phyloP scores from a whole-genome alignment of 2,888 invertebrate species.

The Geotrupes spiniger region DNA sequence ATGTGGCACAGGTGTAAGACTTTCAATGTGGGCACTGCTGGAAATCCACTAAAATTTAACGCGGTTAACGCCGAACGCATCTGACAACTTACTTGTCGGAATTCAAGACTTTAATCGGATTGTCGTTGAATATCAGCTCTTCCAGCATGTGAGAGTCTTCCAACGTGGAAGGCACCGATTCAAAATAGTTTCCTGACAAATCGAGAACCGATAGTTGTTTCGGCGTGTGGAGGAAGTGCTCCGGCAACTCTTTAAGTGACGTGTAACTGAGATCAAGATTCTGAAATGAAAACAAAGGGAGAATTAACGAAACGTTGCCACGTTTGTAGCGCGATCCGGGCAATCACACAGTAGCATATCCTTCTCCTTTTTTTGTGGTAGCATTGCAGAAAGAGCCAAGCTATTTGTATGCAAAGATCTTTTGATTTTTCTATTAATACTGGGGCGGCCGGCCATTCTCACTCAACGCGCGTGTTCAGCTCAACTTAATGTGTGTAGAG shows the following conservation, averaged over 20 bases:
- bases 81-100: slow-evolving; percentile 45
- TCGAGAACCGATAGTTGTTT: slow-evolving; percentile 63
- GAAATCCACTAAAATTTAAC: slow-evolving; percentile 57
- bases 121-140: slow-evolving; percentile 65
- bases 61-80: not conserved
- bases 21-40: slow-evolving; percentile 59
- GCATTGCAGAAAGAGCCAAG: too few species aligned
- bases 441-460: too few species aligned
- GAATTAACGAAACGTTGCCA: too few species aligned
- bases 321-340: too few species aligned
- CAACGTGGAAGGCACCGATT: slow-evolving; percentile 59
- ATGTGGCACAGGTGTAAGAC: slow-evolving; percentile 69
- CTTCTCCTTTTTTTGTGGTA: too few species aligned
- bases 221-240: slow-evolving; percentile 66
- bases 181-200: slow-evolving; percentile 64
- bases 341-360: too few species aligned
- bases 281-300: slow-evolving; percentile 44
- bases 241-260: slow-evolving; percentile 60
- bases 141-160: slow-evolving; percentile 59
- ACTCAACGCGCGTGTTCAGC: too few species aligned
- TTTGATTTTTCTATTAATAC: too few species aligned
- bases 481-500: too few species aligned
- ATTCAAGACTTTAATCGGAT: slow-evolving; percentile 62
- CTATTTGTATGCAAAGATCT: too few species aligned
- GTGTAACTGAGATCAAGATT: slow-evolving; percentile 69